These are phyloP conservation scores for Chrysochloris asiatica DNA, from an alignment of 2,113 vertebrate species.

Conservation along the genomic window DNA sequence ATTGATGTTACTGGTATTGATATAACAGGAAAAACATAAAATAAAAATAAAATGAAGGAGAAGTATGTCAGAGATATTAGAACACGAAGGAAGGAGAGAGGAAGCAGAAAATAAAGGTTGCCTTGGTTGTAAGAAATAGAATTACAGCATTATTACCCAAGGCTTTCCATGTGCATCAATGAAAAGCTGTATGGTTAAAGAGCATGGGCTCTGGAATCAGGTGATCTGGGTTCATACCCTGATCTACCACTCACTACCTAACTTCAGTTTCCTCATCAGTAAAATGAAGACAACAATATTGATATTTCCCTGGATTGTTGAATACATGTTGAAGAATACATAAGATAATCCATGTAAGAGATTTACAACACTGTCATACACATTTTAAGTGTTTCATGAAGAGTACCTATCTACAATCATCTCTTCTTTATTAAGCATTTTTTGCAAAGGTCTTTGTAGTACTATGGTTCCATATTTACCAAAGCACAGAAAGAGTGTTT, in stretches of 20 bases:
- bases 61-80: neutral
- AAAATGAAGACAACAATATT: too few species aligned
- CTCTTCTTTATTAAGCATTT: too few species aligned
- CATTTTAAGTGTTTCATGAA: neutral
- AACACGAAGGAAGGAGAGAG: neutral
- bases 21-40: neutral
- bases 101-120: neutral
- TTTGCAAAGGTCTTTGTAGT: too few species aligned
- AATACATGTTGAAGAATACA: neutral
- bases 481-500: too few species aligned
- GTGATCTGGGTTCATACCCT: too few species aligned
- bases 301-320: neutral
- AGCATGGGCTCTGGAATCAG: too few species aligned
- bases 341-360: neutral
- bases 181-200: neutral
- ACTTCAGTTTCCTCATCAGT: too few species aligned
- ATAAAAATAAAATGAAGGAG: neutral
- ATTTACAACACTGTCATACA: neutral
- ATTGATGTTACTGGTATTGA: neutral
- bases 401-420: neutral
- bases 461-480: too few species aligned
- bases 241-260: too few species aligned
- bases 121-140: too few species aligned
- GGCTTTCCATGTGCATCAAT: accelerated
- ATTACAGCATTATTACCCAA: too few species aligned